A percentile compares a stretch with the other conserved stretches of the same genome.
These are phyloP conservation scores for Pseudorasbora parva DNA, from an alignment of 2,113 vertebrate species.

Conservation along the genomic window DNA sequence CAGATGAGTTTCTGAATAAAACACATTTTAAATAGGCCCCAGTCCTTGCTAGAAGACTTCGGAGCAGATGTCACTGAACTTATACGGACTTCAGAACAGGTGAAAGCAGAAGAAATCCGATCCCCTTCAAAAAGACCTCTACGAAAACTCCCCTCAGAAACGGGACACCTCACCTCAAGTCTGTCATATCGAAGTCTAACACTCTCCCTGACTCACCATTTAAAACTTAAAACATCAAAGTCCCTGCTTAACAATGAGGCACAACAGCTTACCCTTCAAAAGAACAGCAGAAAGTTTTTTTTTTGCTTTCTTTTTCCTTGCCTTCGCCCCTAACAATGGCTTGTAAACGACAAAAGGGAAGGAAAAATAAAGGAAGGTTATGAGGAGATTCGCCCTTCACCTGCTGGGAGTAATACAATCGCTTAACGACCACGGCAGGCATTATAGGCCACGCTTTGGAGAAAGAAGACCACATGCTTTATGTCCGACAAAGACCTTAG, in stretches of 20 bases:
- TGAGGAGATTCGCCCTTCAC: constrained; percentile 52
- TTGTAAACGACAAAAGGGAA: constrained; percentile 48
- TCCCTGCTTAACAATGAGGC: constrained; percentile 45
- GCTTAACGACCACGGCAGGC: constrained; percentile 52
- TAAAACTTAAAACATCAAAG: constrained; percentile 60
- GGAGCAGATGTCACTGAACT: constrained; percentile 25
- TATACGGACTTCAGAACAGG: constrained; percentile 43
- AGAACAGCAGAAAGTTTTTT: constrained; percentile 44
- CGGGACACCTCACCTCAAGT: constrained; percentile 38
- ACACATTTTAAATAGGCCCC: not conserved
- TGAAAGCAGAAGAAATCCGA: constrained; percentile 48
- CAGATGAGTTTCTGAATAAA: not conserved
- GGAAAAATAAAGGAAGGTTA: constrained; percentile 37
- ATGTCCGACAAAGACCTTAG: constrained; percentile 52
- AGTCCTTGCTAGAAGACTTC: not conserved
- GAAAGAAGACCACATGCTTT: constrained; percentile 50
- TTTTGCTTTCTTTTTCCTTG: constrained; percentile 25
- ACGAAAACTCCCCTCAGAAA: constrained; percentile 50
- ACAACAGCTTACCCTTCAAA: constrained; percentile 52
- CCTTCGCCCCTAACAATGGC: constrained; percentile 49
- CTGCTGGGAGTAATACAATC: constrained; percentile 59
- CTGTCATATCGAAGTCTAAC: constrained; percentile 26
- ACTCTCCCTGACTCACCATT: constrained; percentile 43
- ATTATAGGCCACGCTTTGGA: constrained; percentile 45
- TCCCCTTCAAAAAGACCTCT: constrained; percentile 15